Evolutionary conservation across 2,888 invertebrate genomes (phyloP).

Genomic region (Marronus borbonicus): DNA sequence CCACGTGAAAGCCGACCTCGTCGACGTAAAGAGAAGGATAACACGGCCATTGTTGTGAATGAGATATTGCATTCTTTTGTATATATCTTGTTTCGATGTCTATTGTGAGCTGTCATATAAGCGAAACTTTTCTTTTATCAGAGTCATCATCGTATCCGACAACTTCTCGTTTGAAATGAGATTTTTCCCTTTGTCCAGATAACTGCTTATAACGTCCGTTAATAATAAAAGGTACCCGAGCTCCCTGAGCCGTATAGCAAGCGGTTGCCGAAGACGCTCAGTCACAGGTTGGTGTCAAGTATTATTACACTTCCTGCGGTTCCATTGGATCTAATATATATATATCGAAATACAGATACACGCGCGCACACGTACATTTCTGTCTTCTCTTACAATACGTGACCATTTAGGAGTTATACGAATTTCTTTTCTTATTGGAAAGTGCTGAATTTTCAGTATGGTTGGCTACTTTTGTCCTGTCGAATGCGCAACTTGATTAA

Average conservation of each 20-base stretch:
- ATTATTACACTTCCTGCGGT: conserved; percentile 47
- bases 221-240: conserved; percentile 65
- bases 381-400: conserved; percentile 7
- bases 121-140: conserved; percentile 68
- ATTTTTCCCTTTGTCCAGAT: conserved; percentile 67
- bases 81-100: conserved; percentile 51
- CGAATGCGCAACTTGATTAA: too few species aligned
- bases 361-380: not conserved
- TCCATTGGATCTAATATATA: not conserved
- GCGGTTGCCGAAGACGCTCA: conserved; percentile 57
- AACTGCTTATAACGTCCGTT: conserved; percentile 66
- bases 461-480: too few species aligned
- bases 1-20: conserved; percentile 21
- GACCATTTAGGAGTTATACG: not conserved
- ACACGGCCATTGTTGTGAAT: conserved; percentile 43
- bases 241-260: conserved; percentile 43
- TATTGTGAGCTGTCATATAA: conserved; percentile 51
- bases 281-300: conserved; percentile 54
- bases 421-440: not conserved
- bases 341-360: conserved; percentile 1
- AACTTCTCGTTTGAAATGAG: conserved; percentile 65
- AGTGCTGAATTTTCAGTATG: not conserved
- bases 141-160: conserved; percentile 63
- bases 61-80: conserved; percentile 52
- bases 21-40: conserved; percentile 19